Evolutionary conservation across 2,888 invertebrate genomes (phyloP).

Genomic region (Caenorhabditis sp.): DNA sequence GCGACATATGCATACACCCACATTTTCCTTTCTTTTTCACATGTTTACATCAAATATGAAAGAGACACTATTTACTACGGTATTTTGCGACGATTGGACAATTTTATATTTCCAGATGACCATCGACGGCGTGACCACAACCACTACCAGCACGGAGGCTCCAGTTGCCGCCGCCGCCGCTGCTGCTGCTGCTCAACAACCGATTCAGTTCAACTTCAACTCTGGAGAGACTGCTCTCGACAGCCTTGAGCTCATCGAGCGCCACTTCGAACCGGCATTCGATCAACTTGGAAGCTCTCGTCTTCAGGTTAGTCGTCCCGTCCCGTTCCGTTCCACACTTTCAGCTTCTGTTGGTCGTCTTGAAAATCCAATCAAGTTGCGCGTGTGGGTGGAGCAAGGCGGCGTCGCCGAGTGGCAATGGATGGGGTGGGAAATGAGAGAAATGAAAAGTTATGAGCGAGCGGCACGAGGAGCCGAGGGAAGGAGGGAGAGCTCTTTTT

Average conservation of each 20-base stretch:
- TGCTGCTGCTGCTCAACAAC: constrained; percentile 5
- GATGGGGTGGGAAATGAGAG: too few species aligned
- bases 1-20: constrained; percentile 24
- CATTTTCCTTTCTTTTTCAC: constrained; percentile 22
- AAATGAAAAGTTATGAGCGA: constrained; percentile 45
- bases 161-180: constrained; percentile 16
- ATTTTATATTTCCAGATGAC: constrained; percentile 63
- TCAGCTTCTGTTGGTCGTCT: too few species aligned
- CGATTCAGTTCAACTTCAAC: constrained; percentile 61
- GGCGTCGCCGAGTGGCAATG: too few species aligned
- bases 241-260: constrained; percentile 68
- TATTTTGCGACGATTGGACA: constrained; percentile 33
- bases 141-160: constrained; percentile 47
- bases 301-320: constrained; percentile 72
- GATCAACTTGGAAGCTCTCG: constrained; percentile 77
- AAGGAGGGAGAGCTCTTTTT: constrained; percentile 40
- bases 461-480: not conserved
- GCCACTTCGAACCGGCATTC: constrained; percentile 79
- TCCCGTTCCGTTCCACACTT: too few species aligned
- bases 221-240: constrained; percentile 63
- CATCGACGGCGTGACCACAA: constrained; percentile 56
- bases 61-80: constrained; percentile 26
- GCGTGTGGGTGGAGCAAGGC: constrained; percentile 18
- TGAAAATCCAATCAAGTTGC: too few species aligned
- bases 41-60: constrained; percentile 54